Percentiles rank a stretch among this genome's conserved stretches.
Evolutionary conservation across 2,113 vertebrate genomes (phyloP).

Genomic region (Pachycephala philippinensis): DNA sequence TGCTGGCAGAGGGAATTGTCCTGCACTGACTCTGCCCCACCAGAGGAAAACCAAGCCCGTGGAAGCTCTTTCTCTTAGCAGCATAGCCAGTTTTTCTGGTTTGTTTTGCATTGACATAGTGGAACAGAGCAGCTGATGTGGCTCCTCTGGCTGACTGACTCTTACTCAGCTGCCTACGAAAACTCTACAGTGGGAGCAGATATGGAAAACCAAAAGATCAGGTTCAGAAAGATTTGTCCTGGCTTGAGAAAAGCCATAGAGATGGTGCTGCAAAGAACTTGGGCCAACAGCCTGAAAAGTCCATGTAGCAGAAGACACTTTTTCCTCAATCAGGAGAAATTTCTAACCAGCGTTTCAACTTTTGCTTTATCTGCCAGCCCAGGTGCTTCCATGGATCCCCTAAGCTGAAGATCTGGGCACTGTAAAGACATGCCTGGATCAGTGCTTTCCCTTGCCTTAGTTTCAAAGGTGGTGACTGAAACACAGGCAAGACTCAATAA

Average conservation of each 20-base stretch:
- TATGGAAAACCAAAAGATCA: background rate
- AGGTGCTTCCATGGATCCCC: background rate
- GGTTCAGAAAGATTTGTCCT: background rate
- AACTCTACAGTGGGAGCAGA: background rate
- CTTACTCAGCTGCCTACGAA: background rate
- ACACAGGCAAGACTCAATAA: background rate
- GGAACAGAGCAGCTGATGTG: background rate
- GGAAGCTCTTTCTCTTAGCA: background rate
- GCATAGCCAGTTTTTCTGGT: conserved; percentile 29
- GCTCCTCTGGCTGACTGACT: background rate
- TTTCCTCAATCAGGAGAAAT: background rate
- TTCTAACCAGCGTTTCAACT: background rate
- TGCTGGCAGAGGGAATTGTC: background rate
- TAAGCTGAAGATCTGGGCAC: background rate
- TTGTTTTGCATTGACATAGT: background rate
- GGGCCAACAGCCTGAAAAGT: background rate
- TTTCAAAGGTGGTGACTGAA: background rate
- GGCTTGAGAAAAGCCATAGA: background rate
- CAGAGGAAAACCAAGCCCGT: background rate
- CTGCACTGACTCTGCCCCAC: background rate
- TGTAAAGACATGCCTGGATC: background rate
- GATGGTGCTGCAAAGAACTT: background rate
- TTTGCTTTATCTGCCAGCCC: background rate
- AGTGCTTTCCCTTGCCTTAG: background rate
- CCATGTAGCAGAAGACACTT: background rate